These are phyloP conservation scores for Sarcophaga carnaria DNA, from an alignment of 2,888 invertebrate genomes.

Conservation along the genomic window DNA sequence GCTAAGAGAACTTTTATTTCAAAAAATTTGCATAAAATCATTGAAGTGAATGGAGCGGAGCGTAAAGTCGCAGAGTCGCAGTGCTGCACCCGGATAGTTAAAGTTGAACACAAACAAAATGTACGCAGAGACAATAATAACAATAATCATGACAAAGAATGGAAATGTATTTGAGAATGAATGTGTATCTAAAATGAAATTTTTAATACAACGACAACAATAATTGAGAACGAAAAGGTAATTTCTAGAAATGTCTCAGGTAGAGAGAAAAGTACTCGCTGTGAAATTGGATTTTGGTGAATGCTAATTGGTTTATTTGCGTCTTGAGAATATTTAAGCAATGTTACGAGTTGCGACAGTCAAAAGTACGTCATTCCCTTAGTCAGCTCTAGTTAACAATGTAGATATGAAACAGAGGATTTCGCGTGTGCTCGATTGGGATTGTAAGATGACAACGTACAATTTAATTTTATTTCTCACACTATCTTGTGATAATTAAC, in stretches of 20 bases:
- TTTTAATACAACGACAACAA: neutral
- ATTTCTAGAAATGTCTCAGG: neutral
- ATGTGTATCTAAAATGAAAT: neutral
- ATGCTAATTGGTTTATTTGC: slow-evolving; percentile 65
- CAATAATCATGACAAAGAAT: slow-evolving; percentile 5
- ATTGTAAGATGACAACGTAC: slow-evolving; percentile 50
- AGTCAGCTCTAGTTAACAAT: neutral
- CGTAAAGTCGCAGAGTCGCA: neutral
- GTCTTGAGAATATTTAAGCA: slow-evolving; percentile 55
- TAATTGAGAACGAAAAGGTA: neutral
- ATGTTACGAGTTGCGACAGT: neutral
- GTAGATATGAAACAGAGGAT: neutral
- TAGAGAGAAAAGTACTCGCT: slow-evolving; percentile 8
- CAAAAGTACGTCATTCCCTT: neutral
- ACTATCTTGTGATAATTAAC: slow-evolving; percentile 55
- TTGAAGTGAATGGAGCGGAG: slow-evolving; percentile 1
- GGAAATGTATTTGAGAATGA: slow-evolving; percentile 10
- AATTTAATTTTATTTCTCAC: slow-evolving; percentile 49
- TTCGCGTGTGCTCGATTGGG: slow-evolving; percentile 32
- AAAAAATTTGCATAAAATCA: slow-evolving; percentile 45
- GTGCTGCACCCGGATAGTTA: slow-evolving; percentile 17
- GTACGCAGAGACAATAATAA: slow-evolving; percentile 2
- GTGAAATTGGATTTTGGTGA: slow-evolving; percentile 63
- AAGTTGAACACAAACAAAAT: neutral
- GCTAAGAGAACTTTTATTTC: neutral